Conservation (phyloP, 2,888 invertebrate species). For the Trissolcus japonicus region DNA sequence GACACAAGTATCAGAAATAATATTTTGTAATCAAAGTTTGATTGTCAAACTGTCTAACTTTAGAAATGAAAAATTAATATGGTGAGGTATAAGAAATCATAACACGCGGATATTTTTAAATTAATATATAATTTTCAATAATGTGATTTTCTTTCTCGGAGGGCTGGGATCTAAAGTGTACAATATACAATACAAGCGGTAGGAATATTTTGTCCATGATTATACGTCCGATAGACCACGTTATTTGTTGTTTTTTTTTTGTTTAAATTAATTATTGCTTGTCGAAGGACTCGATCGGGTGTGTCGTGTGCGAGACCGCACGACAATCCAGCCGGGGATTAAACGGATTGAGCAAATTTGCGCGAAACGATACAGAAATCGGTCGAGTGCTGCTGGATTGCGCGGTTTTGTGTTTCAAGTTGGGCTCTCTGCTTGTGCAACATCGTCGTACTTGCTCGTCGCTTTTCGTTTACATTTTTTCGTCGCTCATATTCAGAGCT, state of each 20-base stretch:
- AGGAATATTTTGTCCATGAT: slow-evolving; percentile 69
- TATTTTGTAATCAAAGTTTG: no score
- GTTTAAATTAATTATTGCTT: slow-evolving; percentile 59
- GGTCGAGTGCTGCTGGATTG: slow-evolving; percentile 44
- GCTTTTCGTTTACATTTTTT: not conserved
- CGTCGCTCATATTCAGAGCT: not conserved
- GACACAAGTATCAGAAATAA: no score
- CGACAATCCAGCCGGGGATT: slow-evolving; percentile 58
- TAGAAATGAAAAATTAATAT: not conserved
- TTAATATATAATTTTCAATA: slow-evolving; percentile 75
- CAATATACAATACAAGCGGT: slow-evolving; percentile 75
- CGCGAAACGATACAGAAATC: slow-evolving; percentile 48
- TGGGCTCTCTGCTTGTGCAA: slow-evolving; percentile 39
- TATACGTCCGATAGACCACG: slow-evolving; percentile 62
- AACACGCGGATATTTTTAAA: slow-evolving; percentile 68
- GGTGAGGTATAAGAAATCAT: slow-evolving; percentile 39
- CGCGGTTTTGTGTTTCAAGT: slow-evolving; percentile 36
- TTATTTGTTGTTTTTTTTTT: slow-evolving; percentile 40
- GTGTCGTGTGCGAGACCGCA: slow-evolving; percentile 58
- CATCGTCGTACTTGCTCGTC: slow-evolving; percentile 29
- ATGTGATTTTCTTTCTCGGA: slow-evolving; percentile 67
- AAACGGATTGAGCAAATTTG: slow-evolving; percentile 65
- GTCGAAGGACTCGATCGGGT: slow-evolving; percentile 57
- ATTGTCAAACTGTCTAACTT: no score
- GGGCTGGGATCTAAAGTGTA: slow-evolving; percentile 68